Evolutionary conservation across 2,797 vertebrate genomes (phyloP).

Genomic region (Alfaro cultratus): DNA sequence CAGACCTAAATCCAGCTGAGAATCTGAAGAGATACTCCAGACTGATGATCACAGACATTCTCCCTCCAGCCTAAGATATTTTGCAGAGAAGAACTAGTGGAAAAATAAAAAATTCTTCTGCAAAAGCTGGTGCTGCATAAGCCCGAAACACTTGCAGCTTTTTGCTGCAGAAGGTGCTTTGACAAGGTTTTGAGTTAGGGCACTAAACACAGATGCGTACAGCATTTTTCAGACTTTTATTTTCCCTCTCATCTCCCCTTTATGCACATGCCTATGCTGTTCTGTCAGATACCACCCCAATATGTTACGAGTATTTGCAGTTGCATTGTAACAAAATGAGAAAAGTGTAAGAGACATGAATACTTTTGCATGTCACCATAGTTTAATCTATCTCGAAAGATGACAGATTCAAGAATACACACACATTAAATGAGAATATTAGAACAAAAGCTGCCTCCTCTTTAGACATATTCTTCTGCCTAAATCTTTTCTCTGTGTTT

Average conservation of each 20-base stretch:
- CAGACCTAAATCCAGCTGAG: not conserved
- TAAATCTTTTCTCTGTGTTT: slow-evolving; percentile 33
- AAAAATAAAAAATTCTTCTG: not conserved
- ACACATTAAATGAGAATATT: slow-evolving; percentile 1
- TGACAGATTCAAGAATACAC: not conserved
- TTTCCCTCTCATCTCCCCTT: not conserved
- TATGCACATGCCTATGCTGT: not conserved
- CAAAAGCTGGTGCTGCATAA: not conserved
- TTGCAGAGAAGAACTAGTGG: not conserved
- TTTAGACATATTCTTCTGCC: slow-evolving; percentile 23
- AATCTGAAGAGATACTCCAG: not conserved
- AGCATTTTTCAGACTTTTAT: not conserved
- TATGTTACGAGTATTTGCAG: not conserved
- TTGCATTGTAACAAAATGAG: not conserved
- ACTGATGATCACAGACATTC: not conserved
- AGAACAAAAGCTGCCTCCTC: not conserved
- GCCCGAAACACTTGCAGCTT: not conserved
- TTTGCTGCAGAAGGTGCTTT: not conserved
- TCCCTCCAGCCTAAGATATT: not conserved
- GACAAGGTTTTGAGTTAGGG: not conserved
- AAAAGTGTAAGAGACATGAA: not conserved
- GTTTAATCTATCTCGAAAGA: not conserved
- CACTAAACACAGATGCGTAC: not conserved
- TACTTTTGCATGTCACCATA: not conserved
- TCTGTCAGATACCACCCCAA: not conserved